phyloP scores from a whole-genome alignment of 2,888 invertebrate species.

The Tenthredo distinguenda region DNA sequence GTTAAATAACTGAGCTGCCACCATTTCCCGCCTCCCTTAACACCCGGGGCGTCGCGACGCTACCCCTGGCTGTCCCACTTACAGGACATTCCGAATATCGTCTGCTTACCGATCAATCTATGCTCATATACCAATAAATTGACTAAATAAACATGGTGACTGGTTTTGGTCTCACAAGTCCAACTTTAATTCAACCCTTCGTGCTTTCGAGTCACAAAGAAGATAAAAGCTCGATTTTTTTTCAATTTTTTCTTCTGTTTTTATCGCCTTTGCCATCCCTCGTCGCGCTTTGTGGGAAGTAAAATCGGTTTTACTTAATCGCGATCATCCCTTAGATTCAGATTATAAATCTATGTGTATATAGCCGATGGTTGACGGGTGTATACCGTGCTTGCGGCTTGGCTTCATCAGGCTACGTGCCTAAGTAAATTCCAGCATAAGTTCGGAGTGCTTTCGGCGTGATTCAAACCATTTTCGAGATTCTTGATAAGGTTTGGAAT shows the following conservation, averaged over 20 bases:
- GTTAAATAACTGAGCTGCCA: slow-evolving; percentile 67
- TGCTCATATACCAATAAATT: neutral
- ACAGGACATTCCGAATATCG: slow-evolving; percentile 57
- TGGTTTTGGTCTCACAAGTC: neutral
- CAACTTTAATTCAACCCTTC: neutral
- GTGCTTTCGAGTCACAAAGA: neutral
- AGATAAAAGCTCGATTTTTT: neutral
- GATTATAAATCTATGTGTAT: neutral
- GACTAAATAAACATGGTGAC: neutral
- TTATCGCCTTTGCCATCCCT: neutral
- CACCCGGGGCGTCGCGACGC: slow-evolving; percentile 49
- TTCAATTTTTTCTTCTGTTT: neutral
- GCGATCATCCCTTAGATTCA: neutral
- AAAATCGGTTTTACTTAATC: neutral
- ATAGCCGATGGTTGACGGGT: neutral
- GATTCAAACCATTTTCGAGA: slow-evolving; percentile 32
- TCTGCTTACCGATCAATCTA: neutral
- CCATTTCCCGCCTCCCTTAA: slow-evolving; percentile 57
- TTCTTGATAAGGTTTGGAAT: slow-evolving; percentile 35
- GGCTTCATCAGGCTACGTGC: slow-evolving; percentile 1
- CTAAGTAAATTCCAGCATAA: slow-evolving; percentile 22
- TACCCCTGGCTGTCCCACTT: slow-evolving; percentile 56
- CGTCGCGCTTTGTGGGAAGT: neutral
- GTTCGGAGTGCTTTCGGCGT: neutral
- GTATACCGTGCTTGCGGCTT: neutral